Conservation (phyloP, 2,113 vertebrate species). For the Heliornis fulica region DNA sequence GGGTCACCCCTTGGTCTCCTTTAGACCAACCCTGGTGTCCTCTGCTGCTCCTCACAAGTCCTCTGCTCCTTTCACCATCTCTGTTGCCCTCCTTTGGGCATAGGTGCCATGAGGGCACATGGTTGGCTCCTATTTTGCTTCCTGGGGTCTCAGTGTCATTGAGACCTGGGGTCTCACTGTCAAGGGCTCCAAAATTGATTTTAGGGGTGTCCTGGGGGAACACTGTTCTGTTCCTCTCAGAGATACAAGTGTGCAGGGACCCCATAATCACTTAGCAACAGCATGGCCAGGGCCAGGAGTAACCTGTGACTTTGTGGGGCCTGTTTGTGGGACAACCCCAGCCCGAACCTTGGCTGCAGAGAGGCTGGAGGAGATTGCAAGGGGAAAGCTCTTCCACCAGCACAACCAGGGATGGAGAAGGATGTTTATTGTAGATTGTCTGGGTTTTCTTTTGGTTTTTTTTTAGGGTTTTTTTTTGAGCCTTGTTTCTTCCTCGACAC, state of each 20-base stretch:
- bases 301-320: not conserved
- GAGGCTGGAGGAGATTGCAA: not conserved
- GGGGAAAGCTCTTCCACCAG: not conserved
- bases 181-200: not conserved
- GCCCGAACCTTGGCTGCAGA: not conserved
- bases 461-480: no score
- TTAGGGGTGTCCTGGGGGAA: not conserved
- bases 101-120: not conserved
- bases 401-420: not conserved
- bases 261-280: fast-evolving
- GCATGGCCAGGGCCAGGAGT: not conserved
- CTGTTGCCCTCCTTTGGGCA: no score
- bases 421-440: not conserved
- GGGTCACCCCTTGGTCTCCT: no score
- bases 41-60: not conserved
- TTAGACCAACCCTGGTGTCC: not conserved
- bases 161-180: no score
- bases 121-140: no score
- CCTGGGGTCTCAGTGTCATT: no score
- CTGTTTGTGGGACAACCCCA: not conserved
- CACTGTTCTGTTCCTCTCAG: not conserved
- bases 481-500: not conserved
- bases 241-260: not conserved
- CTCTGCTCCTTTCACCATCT: not conserved
- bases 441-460: no score